phyloP scores from a whole-genome alignment of 2,888 invertebrate species.

The Hydrotaea diabolus region DNA sequence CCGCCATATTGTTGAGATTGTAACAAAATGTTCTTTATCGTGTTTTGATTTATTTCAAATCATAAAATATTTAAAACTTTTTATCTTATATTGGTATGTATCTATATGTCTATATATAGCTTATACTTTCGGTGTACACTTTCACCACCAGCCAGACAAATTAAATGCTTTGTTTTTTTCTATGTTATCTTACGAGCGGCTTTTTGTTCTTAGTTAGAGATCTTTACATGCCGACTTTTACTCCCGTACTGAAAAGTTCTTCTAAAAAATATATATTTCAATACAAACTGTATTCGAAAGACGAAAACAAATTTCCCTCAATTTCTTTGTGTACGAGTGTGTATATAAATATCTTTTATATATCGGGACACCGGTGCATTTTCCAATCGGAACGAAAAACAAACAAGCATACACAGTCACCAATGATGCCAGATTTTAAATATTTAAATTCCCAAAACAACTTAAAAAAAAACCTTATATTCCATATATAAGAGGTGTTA shows the following conservation, averaged over 20 bases:
- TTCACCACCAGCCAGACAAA: constrained; percentile 40
- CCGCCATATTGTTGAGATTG: constrained; percentile 74
- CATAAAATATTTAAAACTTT: constrained; percentile 45
- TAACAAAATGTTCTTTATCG: not conserved
- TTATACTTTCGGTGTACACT: constrained; percentile 61
- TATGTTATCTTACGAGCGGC: constrained; percentile 24
- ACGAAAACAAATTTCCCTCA: constrained; percentile 33
- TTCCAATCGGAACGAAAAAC: constrained; percentile 41
- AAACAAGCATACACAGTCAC: not conserved
- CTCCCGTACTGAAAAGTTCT: constrained; percentile 53
- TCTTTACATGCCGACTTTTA: constrained; percentile 58
- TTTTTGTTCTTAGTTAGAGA: constrained; percentile 40
- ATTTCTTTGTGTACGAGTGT: constrained; percentile 28
- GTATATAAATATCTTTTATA: constrained; percentile 27
- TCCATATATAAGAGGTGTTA: too few relatives aligned
- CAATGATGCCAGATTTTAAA: not conserved
- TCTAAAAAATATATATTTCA: constrained; percentile 46
- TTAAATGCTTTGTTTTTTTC: constrained; percentile 20
- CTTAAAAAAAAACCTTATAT: too few relatives aligned
- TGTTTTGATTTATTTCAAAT: constrained; percentile 43
- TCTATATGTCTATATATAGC: constrained; percentile 63
- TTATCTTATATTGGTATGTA: constrained; percentile 41
- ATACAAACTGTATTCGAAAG: constrained; percentile 40
- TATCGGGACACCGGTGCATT: constrained; percentile 59
- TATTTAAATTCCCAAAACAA: too few relatives aligned